phyloP scores from a whole-genome alignment of 2,888 invertebrate genomes.

The Caenorhabditis parvicauda region DNA sequence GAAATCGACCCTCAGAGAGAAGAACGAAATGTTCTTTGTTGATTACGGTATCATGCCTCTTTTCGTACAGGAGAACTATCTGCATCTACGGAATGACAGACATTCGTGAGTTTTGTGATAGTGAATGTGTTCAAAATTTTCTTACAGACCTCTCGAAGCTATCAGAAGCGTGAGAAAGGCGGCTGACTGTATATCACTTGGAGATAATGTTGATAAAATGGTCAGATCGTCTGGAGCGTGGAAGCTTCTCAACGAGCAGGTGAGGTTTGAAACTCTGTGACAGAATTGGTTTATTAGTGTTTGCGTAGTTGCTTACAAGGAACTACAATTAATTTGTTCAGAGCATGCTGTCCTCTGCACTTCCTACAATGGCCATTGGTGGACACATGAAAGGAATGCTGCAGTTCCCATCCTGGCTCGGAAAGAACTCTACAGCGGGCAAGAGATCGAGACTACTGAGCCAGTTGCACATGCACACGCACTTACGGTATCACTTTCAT shows the following conservation, averaged over 20 bases:
- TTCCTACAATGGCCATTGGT: slow-evolving; percentile 82
- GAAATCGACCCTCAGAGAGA: slow-evolving; percentile 68
- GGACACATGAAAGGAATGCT: slow-evolving; percentile 71
- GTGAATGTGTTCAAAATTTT: not conserved
- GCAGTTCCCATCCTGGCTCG: slow-evolving; percentile 91
- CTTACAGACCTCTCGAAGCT: slow-evolving; percentile 66
- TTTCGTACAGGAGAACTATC: slow-evolving; percentile 96
- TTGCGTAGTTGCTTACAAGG: not conserved
- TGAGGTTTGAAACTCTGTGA: slow-evolving; percentile 32
- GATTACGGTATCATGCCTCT: slow-evolving; percentile 94
- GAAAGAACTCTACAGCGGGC: slow-evolving; percentile 82
- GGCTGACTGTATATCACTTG: slow-evolving; percentile 81
- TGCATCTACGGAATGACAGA: slow-evolving; percentile 69
- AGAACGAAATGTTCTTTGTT: slow-evolving; percentile 82
- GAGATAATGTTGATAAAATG: slow-evolving; percentile 80
- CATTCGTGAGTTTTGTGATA: slow-evolving; percentile 11
- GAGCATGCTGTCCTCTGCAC: slow-evolving; percentile 84
- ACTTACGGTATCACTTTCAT: slow-evolving; percentile 71
- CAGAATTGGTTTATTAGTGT: not conserved
- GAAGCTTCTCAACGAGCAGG: slow-evolving; percentile 80
- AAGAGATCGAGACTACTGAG: slow-evolving; percentile 81
- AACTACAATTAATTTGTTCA: slow-evolving; percentile 42
- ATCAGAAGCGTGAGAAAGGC: slow-evolving; percentile 76
- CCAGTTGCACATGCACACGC: slow-evolving; percentile 82
- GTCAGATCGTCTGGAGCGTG: slow-evolving; percentile 77